Evolutionary conservation across 2,888 invertebrate species (phyloP).

Genomic region (Slavum lentiscoides): DNA sequence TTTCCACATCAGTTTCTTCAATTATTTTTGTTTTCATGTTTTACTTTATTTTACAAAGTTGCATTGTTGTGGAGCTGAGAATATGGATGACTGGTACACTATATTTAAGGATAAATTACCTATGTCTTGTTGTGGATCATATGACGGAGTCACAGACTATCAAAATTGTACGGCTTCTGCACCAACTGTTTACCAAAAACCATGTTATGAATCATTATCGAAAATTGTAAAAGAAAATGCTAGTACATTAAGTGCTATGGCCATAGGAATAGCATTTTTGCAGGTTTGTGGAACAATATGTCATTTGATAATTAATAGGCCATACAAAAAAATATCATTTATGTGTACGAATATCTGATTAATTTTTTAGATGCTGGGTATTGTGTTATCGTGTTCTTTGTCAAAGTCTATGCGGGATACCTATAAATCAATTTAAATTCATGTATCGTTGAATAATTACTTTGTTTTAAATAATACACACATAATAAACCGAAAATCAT

Average conservation of each 20-base stretch:
- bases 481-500: no score
- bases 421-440: constrained; percentile 33
- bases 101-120: constrained; percentile 55
- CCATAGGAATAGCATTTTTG: constrained; percentile 55
- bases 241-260: constrained; percentile 54
- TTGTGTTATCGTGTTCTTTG: constrained; percentile 54
- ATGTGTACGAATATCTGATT: neutral
- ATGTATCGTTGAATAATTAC: neutral
- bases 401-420: constrained; percentile 50
- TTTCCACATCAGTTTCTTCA: neutral
- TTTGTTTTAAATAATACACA: neutral
- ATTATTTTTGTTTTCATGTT: neutral
- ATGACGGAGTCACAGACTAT: constrained; percentile 54
- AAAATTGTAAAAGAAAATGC: constrained; percentile 55
- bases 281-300: constrained; percentile 53
- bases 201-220: constrained; percentile 55
- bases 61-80: constrained; percentile 55
- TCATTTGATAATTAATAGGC: neutral
- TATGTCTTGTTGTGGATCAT: constrained; percentile 55
- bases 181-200: constrained; percentile 51
- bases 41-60: constrained; percentile 50
- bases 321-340: constrained; percentile 2
- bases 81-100: constrained; percentile 55
- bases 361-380: constrained; percentile 54
- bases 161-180: constrained; percentile 52